Percentiles rank a stretch among this genome's conserved stretches.
These are phyloP conservation scores for Dasyprocta punctata DNA, from an alignment of 2,113 vertebrate genomes.

Conservation along the genomic window DNA sequence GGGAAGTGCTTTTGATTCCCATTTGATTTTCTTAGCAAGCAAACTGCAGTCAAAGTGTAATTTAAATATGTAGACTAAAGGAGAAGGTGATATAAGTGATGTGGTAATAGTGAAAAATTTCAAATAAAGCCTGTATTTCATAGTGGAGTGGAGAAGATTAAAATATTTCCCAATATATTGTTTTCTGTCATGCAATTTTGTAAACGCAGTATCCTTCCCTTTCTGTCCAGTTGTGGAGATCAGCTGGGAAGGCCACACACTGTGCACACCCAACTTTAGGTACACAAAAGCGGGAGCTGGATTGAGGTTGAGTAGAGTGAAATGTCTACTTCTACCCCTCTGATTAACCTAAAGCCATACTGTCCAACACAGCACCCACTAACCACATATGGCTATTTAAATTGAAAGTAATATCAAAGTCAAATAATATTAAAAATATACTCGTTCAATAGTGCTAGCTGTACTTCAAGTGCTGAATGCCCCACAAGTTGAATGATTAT, in stretches of 20 bases:
- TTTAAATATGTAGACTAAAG: not conserved
- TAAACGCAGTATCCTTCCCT: not conserved
- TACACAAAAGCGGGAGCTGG: fast-evolving
- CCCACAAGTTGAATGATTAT: not conserved
- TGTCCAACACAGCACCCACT: not conserved
- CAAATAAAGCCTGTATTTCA: not conserved
- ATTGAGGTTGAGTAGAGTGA: too few relatives aligned
- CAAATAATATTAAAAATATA: not conserved
- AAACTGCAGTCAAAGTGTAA: constrained; percentile 16
- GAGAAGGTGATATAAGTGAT: not conserved
- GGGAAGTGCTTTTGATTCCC: not conserved
- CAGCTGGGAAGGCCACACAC: not conserved
- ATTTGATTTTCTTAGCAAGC: not conserved
- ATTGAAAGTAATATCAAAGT: not conserved
- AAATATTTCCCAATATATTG: not conserved
- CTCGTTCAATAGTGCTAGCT: not conserved
- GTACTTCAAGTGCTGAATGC: not conserved
- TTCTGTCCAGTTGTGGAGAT: not conserved
- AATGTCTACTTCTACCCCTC: not conserved
- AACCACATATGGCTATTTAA: not conserved
- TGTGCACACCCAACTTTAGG: fast-evolving
- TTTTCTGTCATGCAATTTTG: not conserved
- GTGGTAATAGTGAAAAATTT: not conserved
- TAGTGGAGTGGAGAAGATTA: not conserved
- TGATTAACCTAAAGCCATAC: not conserved